Conservation (phyloP, 2,888 invertebrate genomes). For the Ectemnius continuus region DNA sequence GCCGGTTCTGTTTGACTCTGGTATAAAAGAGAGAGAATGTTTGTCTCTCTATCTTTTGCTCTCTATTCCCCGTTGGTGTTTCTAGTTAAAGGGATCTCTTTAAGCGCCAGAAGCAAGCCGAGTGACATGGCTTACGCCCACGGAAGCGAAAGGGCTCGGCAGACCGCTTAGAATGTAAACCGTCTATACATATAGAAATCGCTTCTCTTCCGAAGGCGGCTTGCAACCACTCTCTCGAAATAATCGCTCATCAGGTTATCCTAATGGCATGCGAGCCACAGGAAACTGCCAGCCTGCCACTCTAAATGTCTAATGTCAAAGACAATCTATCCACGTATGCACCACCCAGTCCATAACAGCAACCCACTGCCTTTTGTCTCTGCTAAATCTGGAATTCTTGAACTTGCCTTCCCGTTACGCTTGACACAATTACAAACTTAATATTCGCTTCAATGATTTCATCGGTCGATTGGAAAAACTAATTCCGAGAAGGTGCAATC, state of each 20-base stretch:
- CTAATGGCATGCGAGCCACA: neutral
- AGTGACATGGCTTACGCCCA: neutral
- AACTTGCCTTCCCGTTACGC: too few species aligned
- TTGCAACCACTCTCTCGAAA: neutral
- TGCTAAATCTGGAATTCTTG: too few species aligned
- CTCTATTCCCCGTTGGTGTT: neutral
- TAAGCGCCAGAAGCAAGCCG: neutral
- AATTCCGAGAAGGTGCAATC: too few species aligned
- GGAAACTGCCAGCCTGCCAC: too few species aligned
- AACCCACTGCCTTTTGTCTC: too few species aligned
- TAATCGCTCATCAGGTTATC: neutral
- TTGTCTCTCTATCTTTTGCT: neutral
- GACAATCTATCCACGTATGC: too few species aligned
- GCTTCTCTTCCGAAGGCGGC: neutral
- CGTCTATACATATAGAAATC: too few species aligned
- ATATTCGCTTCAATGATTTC: too few species aligned
- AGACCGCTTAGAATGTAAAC: neutral
- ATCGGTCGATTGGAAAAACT: too few species aligned
- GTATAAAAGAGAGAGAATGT: neutral
- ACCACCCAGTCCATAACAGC: too few species aligned
- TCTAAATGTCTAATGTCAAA: too few species aligned
- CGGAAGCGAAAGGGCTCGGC: constrained; percentile 6
- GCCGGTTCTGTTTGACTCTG: neutral
- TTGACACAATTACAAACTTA: too few species aligned
- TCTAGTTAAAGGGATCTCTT: neutral